Conservation (phyloP, 2,888 invertebrate species). For the Dugesia japonica region DNA sequence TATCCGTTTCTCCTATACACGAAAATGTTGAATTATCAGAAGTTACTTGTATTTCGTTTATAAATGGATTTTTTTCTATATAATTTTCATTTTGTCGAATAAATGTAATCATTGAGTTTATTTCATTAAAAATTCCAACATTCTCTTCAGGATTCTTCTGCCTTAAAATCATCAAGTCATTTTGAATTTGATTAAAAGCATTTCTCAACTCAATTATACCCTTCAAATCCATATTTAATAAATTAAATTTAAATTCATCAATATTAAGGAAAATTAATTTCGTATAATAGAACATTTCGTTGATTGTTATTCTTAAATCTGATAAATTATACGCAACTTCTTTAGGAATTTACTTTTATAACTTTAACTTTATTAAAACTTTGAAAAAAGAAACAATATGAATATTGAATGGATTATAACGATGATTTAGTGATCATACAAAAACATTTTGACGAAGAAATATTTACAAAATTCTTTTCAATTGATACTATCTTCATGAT, state of each 20-base stretch:
- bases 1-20: not conserved
- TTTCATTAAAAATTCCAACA: conserved; percentile 1
- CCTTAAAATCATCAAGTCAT: not conserved
- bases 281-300: no score
- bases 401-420: no score
- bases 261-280: no score
- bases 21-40: not conserved
- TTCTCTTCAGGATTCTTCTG: not conserved
- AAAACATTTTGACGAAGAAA: no score
- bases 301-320: no score
- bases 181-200: conserved; percentile 2
- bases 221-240: conserved; percentile 8
- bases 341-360: no score
- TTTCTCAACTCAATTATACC: not conserved
- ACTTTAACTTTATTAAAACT: no score
- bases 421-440: no score
- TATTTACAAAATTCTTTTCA: no score
- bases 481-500: no score
- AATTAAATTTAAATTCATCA: not conserved
- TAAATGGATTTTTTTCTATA: not conserved
- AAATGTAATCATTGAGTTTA: not conserved
- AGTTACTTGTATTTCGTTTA: not conserved
- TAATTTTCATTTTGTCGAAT: conserved; percentile 11
- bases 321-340: no score
- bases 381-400: no score